phyloP scores from a whole-genome alignment of 2,797 vertebrate genomes.

The Hoplostethus atlanticus region DNA sequence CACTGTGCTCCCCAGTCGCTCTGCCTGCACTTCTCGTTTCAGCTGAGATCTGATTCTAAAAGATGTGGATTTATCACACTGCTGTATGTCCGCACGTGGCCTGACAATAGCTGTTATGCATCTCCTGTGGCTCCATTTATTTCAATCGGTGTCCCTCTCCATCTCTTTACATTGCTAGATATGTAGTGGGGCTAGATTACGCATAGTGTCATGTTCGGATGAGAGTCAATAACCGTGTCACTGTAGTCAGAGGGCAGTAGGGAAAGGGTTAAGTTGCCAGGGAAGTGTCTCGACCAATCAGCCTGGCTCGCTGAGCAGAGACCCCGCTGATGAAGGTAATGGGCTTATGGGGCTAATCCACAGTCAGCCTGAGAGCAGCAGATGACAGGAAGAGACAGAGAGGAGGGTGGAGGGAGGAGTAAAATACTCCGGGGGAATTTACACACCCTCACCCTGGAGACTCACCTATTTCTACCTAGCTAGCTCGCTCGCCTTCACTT shows the following conservation, averaged over 20 bases:
- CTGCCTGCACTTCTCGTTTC: background rate
- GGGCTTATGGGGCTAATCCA: constrained; percentile 79
- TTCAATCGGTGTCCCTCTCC: background rate
- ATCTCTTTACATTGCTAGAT: background rate
- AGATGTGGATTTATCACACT: background rate
- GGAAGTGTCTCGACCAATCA: constrained; percentile 46
- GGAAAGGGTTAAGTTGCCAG: constrained; percentile 30
- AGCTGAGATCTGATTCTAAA: background rate
- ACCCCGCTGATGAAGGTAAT: constrained; percentile 70
- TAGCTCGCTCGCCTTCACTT: background rate
- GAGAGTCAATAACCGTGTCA: background rate
- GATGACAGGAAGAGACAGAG: constrained; percentile 21
- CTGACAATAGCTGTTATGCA: background rate
- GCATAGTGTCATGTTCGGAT: background rate
- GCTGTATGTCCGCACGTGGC: background rate
- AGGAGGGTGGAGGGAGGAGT: background rate
- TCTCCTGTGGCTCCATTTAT: background rate
- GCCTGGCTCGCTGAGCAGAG: constrained; percentile 32
- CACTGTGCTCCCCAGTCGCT: constrained; percentile 4
- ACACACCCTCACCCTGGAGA: constrained; percentile 14
- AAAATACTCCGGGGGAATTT: background rate
- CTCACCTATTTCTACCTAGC: background rate
- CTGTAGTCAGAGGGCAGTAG: background rate
- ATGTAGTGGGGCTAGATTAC: no score
- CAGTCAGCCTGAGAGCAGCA: constrained; percentile 29